phyloP scores from a whole-genome alignment of 2,888 invertebrate species.

The Acholoe squamosa region DNA sequence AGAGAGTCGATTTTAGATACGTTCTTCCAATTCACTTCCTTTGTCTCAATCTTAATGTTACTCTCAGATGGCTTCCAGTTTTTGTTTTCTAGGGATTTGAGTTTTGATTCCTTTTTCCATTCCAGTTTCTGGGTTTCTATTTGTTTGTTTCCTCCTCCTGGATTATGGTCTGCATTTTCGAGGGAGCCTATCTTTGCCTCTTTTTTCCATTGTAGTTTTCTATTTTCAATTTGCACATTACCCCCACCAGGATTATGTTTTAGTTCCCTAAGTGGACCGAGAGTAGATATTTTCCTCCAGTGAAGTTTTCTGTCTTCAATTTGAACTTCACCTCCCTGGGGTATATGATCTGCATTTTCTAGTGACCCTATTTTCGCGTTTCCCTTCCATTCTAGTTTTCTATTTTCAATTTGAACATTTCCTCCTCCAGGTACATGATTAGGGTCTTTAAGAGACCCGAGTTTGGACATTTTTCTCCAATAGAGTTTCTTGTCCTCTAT shows the following conservation, averaged over 20 bases:
- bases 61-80: conserved; percentile 93
- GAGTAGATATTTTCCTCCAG: conserved; percentile 30
- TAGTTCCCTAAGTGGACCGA: too few relatives aligned
- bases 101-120: conserved; percentile 73
- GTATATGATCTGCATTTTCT: conserved; percentile 91
- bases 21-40: not conserved
- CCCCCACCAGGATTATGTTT: conserved; percentile 93
- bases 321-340: conserved; percentile 95
- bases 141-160: conserved; percentile 72
- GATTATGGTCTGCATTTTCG: conserved; percentile 68
- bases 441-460: conserved; percentile 74
- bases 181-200: conserved; percentile 18
- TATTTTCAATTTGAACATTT: conserved; percentile 71
- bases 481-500: conserved; percentile 51
- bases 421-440: conserved; percentile 73
- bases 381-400: conserved; percentile 85
- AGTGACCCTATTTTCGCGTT: conserved; percentile 94
- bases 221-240: conserved; percentile 88
- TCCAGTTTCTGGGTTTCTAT: conserved; percentile 60
- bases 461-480: conserved; percentile 73
- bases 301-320: conserved; percentile 69
- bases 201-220: not conserved
- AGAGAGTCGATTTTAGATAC: conserved; percentile 25
- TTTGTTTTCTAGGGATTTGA: conserved; percentile 74
- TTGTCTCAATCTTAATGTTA: conserved; percentile 88